Percentiles rank a stretch among this genome's conserved stretches.
phyloP scores from a whole-genome alignment of 2,113 vertebrate genomes.

The Cyphomyrus discorhynchus region DNA sequence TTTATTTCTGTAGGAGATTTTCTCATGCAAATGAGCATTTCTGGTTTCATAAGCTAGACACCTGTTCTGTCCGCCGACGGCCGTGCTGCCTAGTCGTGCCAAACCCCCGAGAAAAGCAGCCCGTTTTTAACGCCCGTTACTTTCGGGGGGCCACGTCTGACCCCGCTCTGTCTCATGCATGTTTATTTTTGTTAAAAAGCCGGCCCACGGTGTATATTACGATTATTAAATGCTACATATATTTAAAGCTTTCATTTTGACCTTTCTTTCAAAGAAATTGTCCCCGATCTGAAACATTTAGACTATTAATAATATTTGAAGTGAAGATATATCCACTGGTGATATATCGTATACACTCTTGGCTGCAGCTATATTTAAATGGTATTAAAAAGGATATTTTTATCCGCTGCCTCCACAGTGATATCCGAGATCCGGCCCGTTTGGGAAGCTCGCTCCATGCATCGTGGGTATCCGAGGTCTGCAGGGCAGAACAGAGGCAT shows the following conservation, averaged over 20 bases:
- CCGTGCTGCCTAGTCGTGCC: background rate
- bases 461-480: background rate
- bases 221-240: background rate
- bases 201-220: background rate
- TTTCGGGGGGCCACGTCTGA: background rate
- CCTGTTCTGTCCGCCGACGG: background rate
- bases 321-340: background rate
- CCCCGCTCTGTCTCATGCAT: background rate
- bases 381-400: background rate
- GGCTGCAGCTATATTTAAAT: background rate
- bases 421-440: background rate
- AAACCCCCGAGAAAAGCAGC: background rate
- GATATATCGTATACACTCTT: background rate
- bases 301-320: background rate
- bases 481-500: background rate
- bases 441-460: background rate
- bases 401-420: background rate
- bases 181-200: background rate
- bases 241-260: background rate
- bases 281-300: background rate
- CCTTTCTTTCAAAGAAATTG: background rate
- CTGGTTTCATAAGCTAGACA: background rate
- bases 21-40: constrained; percentile 6
- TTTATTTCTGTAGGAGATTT: background rate
- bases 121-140: background rate